Conservation (phyloP, 2,888 invertebrate species). For the Cosmia trapezina region DNA sequence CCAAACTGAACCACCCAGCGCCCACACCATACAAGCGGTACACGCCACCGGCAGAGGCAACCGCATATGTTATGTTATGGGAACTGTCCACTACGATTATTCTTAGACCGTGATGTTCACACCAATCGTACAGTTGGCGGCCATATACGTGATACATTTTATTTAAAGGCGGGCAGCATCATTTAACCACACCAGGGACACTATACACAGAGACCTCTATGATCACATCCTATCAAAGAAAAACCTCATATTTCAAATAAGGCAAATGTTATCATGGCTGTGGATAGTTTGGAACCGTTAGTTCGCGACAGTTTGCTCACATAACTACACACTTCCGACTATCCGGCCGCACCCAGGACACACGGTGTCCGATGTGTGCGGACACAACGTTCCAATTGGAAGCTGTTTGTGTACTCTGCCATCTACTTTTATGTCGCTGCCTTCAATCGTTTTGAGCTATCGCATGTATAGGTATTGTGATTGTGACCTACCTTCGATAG, state of each 20-base stretch:
- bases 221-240: neutral
- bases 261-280: conserved; percentile 5
- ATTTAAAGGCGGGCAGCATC: neutral
- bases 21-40: too few relatives aligned
- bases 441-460: conserved; percentile 25
- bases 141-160: too few relatives aligned
- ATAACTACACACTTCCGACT: conserved; percentile 57
- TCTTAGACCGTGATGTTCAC: neutral
- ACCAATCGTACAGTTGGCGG: neutral
- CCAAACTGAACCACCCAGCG: too few relatives aligned
- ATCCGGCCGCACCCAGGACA: conserved; percentile 52
- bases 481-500: neutral
- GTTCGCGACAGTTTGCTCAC: conserved; percentile 46
- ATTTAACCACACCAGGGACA: neutral
- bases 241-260: conserved; percentile 8
- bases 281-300: conserved; percentile 22
- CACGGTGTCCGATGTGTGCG: conserved; percentile 46
- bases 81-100: neutral
- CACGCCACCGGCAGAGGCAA: too few relatives aligned
- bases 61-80: too few relatives aligned
- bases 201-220: neutral
- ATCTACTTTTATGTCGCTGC: conserved; percentile 33
- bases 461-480: neutral
- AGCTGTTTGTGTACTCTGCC: conserved; percentile 43
- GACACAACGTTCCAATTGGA: conserved; percentile 51